These are phyloP conservation scores for Drosophila subquinaria DNA, from an alignment of 2,888 invertebrate genomes.

Conservation along the genomic window DNA sequence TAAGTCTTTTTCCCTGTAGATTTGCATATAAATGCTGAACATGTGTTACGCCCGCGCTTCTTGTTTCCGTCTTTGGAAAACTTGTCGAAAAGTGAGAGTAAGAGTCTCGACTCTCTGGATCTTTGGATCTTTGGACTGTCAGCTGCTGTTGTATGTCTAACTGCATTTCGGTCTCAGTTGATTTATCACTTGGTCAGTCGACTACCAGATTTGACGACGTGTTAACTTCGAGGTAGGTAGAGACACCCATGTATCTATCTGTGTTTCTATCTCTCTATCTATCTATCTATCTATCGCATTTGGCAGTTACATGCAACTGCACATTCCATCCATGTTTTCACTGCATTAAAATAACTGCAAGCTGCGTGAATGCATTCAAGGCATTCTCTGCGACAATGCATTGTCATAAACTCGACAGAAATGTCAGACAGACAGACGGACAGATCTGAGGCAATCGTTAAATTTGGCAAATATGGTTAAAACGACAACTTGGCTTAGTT, in stretches of 20 bases:
- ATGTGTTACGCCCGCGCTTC: slow-evolving; percentile 69
- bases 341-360: slow-evolving; percentile 70
- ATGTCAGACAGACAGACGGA: slow-evolving; percentile 1
- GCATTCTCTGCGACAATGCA: slow-evolving; percentile 46
- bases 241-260: slow-evolving; percentile 44
- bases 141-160: slow-evolving; percentile 7
- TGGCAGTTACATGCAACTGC: slow-evolving; percentile 54
- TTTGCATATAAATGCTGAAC: slow-evolving; percentile 75
- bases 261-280: neutral
- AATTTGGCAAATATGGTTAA: slow-evolving; percentile 79
- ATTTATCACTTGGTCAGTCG: slow-evolving; percentile 62
- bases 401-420: slow-evolving; percentile 63
- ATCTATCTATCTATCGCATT: slow-evolving; percentile 43
- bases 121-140: neutral
- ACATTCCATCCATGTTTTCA: slow-evolving; percentile 72
- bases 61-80: slow-evolving; percentile 61
- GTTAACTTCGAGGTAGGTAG: slow-evolving; percentile 56
- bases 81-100: slow-evolving; percentile 71
- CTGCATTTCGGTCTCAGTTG: slow-evolving; percentile 40
- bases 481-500: slow-evolving; percentile 46
- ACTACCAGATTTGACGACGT: slow-evolving; percentile 56
- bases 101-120: slow-evolving; percentile 27
- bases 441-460: slow-evolving; percentile 73
- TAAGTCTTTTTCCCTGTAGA: slow-evolving; percentile 32
- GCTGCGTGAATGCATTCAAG: slow-evolving; percentile 71